Evolutionary conservation across 1,140 invertebrate genomes (phyloP).

Genomic region (Tetranychus urticae): DNA sequence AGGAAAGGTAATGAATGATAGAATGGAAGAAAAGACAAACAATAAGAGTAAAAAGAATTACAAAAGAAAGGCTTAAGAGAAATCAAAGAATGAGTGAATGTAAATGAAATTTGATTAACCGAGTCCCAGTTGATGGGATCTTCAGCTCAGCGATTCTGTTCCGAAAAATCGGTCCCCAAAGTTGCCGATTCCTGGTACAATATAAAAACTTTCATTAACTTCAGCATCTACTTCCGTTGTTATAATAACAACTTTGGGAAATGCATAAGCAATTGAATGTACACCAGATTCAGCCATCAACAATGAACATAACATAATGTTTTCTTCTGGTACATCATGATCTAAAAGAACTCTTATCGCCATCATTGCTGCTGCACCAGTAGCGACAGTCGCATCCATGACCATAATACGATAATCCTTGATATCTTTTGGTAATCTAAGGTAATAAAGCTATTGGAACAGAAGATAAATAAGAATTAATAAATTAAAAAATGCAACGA

Average conservation of each 20-base stretch:
- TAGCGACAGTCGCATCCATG: slow-evolving; percentile 94
- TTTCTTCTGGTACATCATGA: slow-evolving; percentile 84
- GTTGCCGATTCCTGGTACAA: slow-evolving; percentile 91
- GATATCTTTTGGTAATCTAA: slow-evolving; percentile 86
- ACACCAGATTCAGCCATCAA: slow-evolving; percentile 90
- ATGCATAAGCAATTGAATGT: slow-evolving; percentile 93
- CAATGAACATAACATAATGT: slow-evolving; percentile 75
- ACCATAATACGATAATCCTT: slow-evolving; percentile 88
- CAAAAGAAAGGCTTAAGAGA: too few relatives aligned
- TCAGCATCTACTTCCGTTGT: slow-evolving; percentile 87
- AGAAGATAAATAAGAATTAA: not conserved
- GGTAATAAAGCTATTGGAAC: slow-evolving; percentile 58
- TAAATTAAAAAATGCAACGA: too few relatives aligned
- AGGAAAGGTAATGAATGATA: too few relatives aligned
- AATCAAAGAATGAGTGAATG: too few relatives aligned
- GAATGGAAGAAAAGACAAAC: too few relatives aligned
- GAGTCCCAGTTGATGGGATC: too few relatives aligned
- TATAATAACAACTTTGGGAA: slow-evolving; percentile 82
- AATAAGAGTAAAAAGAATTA: too few relatives aligned
- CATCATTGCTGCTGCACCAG: slow-evolving; percentile 96
- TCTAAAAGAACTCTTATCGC: slow-evolving; percentile 87
- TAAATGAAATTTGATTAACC: too few relatives aligned
- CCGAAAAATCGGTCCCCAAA: slow-evolving; percentile 97
- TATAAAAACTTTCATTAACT: slow-evolving; percentile 93
- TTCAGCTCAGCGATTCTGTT: slow-evolving; percentile 34